phyloP scores from a whole-genome alignment of 2,888 invertebrate species.

The Linnaemya vulpina region DNA sequence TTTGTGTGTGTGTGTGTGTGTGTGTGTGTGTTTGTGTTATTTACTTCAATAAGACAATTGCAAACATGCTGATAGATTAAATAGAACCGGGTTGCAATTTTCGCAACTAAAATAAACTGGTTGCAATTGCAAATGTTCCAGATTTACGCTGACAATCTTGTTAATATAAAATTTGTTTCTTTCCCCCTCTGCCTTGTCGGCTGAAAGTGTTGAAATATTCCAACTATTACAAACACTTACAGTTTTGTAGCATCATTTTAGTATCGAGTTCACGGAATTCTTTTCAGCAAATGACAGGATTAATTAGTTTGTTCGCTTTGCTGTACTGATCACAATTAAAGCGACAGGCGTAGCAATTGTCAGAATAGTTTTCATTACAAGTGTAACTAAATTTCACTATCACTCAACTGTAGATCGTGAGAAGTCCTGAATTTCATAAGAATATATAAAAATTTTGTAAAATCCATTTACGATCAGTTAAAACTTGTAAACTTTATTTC shows the following conservation, averaged over 20 bases:
- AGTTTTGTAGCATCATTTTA: constrained; percentile 34
- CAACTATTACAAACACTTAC: constrained; percentile 47
- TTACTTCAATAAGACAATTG: constrained; percentile 38
- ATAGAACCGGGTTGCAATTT: constrained; percentile 48
- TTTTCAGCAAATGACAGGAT: not conserved
- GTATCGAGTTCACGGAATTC: constrained; percentile 5
- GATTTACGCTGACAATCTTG: constrained; percentile 12
- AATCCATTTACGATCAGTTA: no score
- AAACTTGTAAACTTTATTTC: no score
- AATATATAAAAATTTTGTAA: no score
- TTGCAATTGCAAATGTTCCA: constrained; percentile 50
- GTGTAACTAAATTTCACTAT: no score
- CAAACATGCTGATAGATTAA: not conserved
- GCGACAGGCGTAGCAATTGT: not conserved
- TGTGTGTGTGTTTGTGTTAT: constrained; percentile 37
- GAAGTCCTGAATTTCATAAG: no score
- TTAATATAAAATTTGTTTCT: not conserved
- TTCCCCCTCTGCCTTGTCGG: not conserved
- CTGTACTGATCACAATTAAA: not conserved
- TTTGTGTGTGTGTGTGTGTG: not conserved
- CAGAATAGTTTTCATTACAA: no score
- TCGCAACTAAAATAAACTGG: constrained; percentile 55
- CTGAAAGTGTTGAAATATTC: constrained; percentile 41
- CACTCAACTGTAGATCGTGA: no score
- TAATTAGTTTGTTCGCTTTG: constrained; percentile 15